Conservation (phyloP, 2,113 vertebrate species). For the Albula glossodonta region DNA sequence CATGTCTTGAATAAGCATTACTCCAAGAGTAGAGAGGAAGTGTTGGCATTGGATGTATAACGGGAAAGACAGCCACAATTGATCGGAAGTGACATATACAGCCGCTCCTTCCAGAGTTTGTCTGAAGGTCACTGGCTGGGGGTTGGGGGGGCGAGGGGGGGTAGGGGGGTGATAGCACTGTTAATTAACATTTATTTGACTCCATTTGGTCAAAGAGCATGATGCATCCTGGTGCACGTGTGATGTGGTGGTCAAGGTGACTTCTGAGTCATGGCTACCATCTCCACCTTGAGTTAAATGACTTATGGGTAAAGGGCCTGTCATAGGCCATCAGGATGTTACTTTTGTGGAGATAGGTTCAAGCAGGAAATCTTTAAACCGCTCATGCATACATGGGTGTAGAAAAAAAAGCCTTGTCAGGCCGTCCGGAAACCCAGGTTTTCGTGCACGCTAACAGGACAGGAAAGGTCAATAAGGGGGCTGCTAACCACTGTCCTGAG, state of each 20-base stretch:
- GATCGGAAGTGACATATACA: no score
- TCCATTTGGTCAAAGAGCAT: no score
- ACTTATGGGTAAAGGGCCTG: not conserved
- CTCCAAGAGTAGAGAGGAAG: no score
- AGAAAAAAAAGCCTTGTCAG: not conserved
- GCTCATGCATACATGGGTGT: constrained; percentile 13
- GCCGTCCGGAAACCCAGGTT: not conserved
- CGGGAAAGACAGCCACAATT: no score
- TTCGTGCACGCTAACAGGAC: constrained; percentile 11
- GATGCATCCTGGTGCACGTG: not conserved
- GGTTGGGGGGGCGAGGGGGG: no score
- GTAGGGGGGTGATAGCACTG: no score
- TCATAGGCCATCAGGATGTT: constrained; percentile 7
- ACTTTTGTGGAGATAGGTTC: not conserved
- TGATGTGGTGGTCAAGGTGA: constrained; percentile 3
- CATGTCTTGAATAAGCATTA: no score
- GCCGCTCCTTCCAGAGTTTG: no score
- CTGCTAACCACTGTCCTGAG: constrained; percentile 10
- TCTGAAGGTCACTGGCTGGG: no score
- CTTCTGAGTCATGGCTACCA: not conserved
- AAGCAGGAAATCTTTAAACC: constrained; percentile 32
- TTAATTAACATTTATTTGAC: no score
- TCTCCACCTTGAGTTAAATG: not conserved
- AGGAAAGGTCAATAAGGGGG: constrained; percentile 17
- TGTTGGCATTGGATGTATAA: no score